Conservation (phyloP, 1,140 invertebrate genomes). For the Ceratoteleas bidentatus region DNA sequence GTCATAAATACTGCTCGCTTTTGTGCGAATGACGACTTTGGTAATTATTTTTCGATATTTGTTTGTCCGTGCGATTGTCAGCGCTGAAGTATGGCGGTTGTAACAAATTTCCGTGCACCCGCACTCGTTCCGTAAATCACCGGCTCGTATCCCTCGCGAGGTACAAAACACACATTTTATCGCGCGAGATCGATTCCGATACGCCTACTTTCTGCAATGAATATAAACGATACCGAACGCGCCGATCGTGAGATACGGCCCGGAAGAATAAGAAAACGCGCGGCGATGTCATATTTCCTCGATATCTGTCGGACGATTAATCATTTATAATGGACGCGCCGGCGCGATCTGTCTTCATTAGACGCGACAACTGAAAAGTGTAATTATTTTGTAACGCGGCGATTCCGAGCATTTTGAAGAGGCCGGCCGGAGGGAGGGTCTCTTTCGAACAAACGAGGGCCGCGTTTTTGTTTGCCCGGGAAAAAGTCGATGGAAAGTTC, state of each 20-base stretch:
- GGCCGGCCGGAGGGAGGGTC: no score
- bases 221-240: conserved; percentile 13
- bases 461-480: conserved; percentile 4
- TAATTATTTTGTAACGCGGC: conserved; percentile 32
- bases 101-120: conserved; percentile 34
- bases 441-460: neutral
- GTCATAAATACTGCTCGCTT: no score
- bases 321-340: conserved; percentile 28
- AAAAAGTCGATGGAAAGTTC: conserved; percentile 11
- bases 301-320: conserved; percentile 22
- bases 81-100: conserved; percentile 15
- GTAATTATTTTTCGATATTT: conserved; percentile 32
- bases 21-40: no score
- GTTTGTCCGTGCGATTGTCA: conserved; percentile 29
- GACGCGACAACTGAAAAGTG: conserved; percentile 24
- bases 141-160: conserved; percentile 1
- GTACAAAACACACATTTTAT: conserved; percentile 48
- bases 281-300: conserved; percentile 53
- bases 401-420: conserved; percentile 8
- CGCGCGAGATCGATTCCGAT: conserved; percentile 44
- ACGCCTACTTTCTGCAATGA: conserved; percentile 59
- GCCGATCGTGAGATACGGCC: conserved; percentile 42
- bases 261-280: conserved; percentile 54
- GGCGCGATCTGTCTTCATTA: conserved; percentile 24
- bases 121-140: conserved; percentile 46